Evolutionary conservation across 1,140 invertebrate species (phyloP).

Genomic region (Heliconius congener): DNA sequence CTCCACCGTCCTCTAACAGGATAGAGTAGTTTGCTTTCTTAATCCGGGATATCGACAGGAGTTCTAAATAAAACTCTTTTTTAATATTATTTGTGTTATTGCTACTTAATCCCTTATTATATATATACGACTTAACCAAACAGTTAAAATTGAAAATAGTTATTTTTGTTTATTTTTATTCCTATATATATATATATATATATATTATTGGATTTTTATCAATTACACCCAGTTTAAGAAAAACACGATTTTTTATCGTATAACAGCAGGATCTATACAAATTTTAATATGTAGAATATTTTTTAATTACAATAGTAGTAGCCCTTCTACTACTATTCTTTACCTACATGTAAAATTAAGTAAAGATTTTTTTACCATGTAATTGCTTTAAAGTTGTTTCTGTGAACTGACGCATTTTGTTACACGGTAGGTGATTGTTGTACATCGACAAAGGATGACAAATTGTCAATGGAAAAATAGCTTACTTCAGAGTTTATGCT

Average conservation of each 20-base stretch:
- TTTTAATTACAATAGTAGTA: neutral
- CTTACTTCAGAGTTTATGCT: neutral
- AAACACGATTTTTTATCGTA: neutral
- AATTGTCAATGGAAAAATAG: neutral
- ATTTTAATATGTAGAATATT: no score
- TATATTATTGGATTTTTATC: no score
- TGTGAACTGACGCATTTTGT: neutral
- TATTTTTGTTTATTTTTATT: no score
- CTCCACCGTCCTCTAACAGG: conserved; percentile 59
- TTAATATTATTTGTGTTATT: neutral
- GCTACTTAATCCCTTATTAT: neutral
- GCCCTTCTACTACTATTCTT: no score
- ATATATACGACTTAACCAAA: neutral
- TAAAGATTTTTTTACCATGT: neutral
- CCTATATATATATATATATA: no score
- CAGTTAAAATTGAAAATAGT: neutral
- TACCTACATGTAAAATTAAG: neutral
- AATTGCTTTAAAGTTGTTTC: neutral
- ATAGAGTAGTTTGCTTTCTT: conserved; percentile 41
- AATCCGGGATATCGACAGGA: conserved; percentile 32
- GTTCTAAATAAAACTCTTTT: neutral
- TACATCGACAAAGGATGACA: neutral
- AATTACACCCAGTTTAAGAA: no score
- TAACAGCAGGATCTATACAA: neutral
- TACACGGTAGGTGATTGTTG: neutral